These are phyloP conservation scores for Aptenodytes forsteri DNA, from an alignment of 2,113 vertebrate genomes.

Conservation along the genomic window DNA sequence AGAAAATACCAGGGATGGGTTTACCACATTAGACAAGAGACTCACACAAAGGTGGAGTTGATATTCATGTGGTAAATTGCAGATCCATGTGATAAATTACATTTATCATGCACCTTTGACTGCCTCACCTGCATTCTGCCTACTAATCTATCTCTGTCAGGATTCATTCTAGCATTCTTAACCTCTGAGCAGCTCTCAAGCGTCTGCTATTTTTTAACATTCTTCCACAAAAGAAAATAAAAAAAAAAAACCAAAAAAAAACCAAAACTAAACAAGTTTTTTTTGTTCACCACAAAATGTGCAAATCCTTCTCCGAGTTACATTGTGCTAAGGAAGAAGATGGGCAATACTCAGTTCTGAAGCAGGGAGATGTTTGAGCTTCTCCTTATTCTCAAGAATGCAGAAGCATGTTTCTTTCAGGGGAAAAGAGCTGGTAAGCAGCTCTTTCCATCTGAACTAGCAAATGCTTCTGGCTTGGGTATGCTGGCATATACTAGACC, in stretches of 20 bases:
- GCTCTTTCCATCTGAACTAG: background rate
- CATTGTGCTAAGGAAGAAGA: background rate
- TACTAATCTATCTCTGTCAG: conserved; percentile 50
- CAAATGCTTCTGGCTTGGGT: background rate
- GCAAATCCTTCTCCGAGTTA: background rate
- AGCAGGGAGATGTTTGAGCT: background rate
- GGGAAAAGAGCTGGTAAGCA: background rate
- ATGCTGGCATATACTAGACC: background rate
- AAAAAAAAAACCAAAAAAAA: background rate
- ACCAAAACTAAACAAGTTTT: background rate
- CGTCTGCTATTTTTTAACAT: background rate
- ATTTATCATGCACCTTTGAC: conserved; percentile 55
- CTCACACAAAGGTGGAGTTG: background rate
- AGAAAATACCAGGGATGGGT: background rate
- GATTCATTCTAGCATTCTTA: conserved; percentile 52
- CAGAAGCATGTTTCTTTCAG: background rate
- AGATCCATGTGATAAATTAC: conserved; percentile 48
- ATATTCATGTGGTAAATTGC: conserved; percentile 27
- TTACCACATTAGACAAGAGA: background rate
- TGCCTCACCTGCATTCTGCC: conserved; percentile 25
- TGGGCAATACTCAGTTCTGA: background rate
- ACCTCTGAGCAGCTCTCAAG: conserved; percentile 29
- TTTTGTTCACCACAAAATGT: background rate
- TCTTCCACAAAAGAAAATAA: background rate
- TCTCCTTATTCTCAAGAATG: background rate